phyloP scores from a whole-genome alignment of 2,888 invertebrate genomes.

The Drosophila eohydei region DNA sequence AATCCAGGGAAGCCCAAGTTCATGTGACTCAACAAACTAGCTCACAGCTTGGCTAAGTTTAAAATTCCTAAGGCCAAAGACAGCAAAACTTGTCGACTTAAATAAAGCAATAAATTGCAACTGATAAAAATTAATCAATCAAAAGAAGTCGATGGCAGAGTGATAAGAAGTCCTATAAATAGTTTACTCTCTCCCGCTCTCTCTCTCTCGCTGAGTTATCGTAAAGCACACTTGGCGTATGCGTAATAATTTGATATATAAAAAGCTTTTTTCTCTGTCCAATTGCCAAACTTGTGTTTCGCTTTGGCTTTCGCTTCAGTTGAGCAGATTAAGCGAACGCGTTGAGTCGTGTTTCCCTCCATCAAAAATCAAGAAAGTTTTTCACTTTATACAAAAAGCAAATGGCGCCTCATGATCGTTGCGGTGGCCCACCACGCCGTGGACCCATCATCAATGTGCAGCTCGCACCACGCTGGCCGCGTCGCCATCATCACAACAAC shows the following conservation, averaged over 20 bases:
- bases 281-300: background rate
- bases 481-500: constrained; percentile 67
- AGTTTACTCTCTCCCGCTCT: background rate
- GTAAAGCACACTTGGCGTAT: constrained; percentile 43
- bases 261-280: constrained; percentile 31
- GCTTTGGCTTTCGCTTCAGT: constrained; percentile 35
- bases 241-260: constrained; percentile 35
- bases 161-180: constrained; percentile 12
- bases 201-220: constrained; percentile 15
- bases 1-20: constrained; percentile 10
- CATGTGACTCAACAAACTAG: constrained; percentile 12
- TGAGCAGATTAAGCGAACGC: constrained; percentile 28
- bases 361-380: background rate
- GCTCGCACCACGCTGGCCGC: constrained; percentile 71
- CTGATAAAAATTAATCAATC: background rate
- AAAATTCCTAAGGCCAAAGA: background rate
- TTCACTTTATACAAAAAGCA: background rate
- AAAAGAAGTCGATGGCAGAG: background rate
- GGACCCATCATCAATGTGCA: constrained; percentile 77
- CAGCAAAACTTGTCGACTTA: background rate
- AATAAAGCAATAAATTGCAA: background rate
- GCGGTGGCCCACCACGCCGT: constrained; percentile 69
- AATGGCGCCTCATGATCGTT: constrained; percentile 70
- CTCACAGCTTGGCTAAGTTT: too few relatives aligned
- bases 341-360: constrained; percentile 40